phyloP scores from a whole-genome alignment of 2,888 invertebrate species.

The Lycocerus yunnanus region DNA sequence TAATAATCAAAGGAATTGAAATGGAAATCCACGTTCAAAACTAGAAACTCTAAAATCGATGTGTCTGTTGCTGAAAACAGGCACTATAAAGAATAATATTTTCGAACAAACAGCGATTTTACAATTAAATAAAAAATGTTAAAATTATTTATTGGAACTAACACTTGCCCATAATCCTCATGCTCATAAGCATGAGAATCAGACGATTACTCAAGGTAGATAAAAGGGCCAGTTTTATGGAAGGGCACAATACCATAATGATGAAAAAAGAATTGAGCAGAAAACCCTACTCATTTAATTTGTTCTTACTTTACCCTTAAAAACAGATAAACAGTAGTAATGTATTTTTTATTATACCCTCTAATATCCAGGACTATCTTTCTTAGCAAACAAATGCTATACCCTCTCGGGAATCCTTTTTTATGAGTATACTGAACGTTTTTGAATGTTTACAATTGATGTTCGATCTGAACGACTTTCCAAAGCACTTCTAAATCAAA shows the following conservation, averaged over 20 bases:
- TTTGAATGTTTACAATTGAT: neutral
- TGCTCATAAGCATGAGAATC: neutral
- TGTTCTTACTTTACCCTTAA: neutral
- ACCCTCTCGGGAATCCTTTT: neutral
- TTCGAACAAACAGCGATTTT: too few species aligned
- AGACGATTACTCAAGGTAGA: neutral
- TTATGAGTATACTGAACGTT: neutral
- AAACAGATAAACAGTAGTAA: neutral
- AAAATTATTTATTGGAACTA: too few species aligned
- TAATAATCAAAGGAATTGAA: too few species aligned
- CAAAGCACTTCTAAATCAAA: neutral
- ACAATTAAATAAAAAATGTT: too few species aligned
- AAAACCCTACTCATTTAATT: neutral
- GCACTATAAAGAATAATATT: too few species aligned
- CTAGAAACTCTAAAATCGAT: too few species aligned
- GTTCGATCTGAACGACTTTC: neutral
- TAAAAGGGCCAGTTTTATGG: neutral
- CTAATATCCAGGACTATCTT: neutral
- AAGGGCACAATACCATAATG: neutral
- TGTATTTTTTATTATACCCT: neutral
- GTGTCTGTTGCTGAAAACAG: too few species aligned
- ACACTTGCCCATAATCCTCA: too few species aligned
- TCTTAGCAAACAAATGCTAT: neutral
- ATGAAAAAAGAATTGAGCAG: neutral
- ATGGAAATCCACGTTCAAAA: too few species aligned